Base-by-base conservation (phyloP, 2,888 invertebrate genomes). In the Cylindroiulus punctatus region DNA sequence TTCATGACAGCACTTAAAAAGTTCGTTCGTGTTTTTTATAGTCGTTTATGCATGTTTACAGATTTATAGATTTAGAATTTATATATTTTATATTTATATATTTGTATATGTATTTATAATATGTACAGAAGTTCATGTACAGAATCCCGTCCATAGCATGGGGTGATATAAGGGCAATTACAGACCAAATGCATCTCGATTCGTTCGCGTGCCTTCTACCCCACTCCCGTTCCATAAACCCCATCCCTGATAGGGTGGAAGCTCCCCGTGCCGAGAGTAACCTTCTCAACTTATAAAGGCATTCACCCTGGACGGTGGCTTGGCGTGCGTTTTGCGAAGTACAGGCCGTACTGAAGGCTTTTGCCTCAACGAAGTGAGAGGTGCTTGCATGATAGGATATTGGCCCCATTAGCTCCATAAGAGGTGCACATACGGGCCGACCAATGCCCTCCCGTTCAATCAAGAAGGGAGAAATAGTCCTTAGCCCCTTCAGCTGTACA, bases 11-110 rank as follows among this genome's bases (percentile, higher is more conserved):
- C 57, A 22, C 57, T 65, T 65, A 76, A n/a, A n/a, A n/a, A 76
- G 30, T 76, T 76, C 52, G 26, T 76, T 26, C 30, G 10, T 2
- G 36, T 1, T 76, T 76, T 65, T 83, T 83, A 83, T 83, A 83
- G 26, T 44, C 44, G 83, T 83, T 83, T 83, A 83, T 83, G 47
- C 32, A 52, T 84, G 44, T 84, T 36, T 84, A 52, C 44, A 84
- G 44, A 84, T 84, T 84, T 83, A 83, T 44, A 84, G 42, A 52
- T 42, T 52, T 84, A 84, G 44, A 84, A 26, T 44, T 84, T 84
- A 84, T 84, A 52, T 44, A 84, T 84, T 83, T 36, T 84, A 84
- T 84, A 47, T 84, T 44, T 84, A 52, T 84, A 84, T 84, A 84
- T 42, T 42, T 83, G 40, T 84, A 44, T 84, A 84, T 84, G 47